These are phyloP conservation scores for Phalacrocorax pelagicus DNA, from an alignment of 2,113 vertebrate species.

Conservation along the genomic window DNA sequence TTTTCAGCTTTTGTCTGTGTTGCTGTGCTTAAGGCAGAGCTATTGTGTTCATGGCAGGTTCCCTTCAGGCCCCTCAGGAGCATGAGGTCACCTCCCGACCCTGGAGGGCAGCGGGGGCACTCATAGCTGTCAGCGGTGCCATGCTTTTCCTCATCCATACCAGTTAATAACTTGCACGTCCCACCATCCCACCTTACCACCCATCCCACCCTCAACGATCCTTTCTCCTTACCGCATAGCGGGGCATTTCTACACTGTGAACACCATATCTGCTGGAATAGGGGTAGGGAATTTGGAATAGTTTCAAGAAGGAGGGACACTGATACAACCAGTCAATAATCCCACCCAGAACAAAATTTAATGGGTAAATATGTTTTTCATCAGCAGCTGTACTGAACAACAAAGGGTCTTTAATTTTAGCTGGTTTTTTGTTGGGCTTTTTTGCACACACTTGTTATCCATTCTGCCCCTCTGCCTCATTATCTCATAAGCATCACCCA, in stretches of 20 bases:
- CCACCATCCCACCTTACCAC: neutral
- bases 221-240: neutral
- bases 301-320: neutral
- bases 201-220: neutral
- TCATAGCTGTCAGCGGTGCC: neutral
- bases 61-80: neutral
- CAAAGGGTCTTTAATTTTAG: neutral
- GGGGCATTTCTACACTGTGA: neutral
- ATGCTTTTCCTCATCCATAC: neutral
- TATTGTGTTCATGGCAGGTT: slow-evolving; percentile 27
- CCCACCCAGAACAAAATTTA: neutral
- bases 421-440: neutral
- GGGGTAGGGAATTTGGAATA: neutral
- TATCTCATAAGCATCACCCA: neutral
- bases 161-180: neutral
- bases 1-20: slow-evolving; percentile 52
- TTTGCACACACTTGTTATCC: neutral
- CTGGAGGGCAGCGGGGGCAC: neutral
- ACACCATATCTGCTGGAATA: neutral
- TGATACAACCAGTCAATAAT: neutral
- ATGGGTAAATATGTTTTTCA: neutral
- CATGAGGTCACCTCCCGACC: slow-evolving; percentile 41
- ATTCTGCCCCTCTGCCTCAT: neutral
- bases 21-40: neutral
- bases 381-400: neutral